Evolutionary conservation across 2,797 vertebrate genomes (phyloP), one percentile per base, ranked within the genome.

Genomic region (Pipistrellus pipistrellus): DNA sequence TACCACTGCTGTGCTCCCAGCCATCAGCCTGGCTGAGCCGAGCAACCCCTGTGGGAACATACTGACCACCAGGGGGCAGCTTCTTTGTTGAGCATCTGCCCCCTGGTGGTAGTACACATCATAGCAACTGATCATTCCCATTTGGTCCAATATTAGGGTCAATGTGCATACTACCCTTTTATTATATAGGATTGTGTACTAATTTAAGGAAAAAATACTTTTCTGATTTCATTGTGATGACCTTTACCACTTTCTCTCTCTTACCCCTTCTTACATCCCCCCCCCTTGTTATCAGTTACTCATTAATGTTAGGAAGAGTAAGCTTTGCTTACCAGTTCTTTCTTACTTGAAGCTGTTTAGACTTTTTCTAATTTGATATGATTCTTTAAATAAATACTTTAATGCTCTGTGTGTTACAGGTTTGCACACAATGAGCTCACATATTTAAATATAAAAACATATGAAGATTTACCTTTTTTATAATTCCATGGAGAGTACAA

Each of bases 361-460:
- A 77, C 35, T 95, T 92, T 53, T 64, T 69, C 18, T 44, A 76
- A 77, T 92, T 93, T 90, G 6, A 17, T 91, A 23, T 72, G 8
- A 18, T 77, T 11, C 27, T 77, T 93, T 53, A 66, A 96, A 93
- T 90, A 85, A 90, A 48, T 55, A 71, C 76, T 62, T 14, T 51
- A 14, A 27, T 30, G 25, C 14, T 44, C 30, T 87, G 8, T 73
- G 32, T 90, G 32, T 90, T 80, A 59, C 3, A 85, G 8, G 35
- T 92, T 89, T n/a, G 62, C 11, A 72, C n/a, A 30, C 41, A 76
- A 3, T 75, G 32, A 76, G 35, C 38, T 83, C 53, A 69, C 88
- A 4, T 41, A 78, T 87, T 93, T 90, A 95, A 81, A 82, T 90
- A 25, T 77, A 41, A 87, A 85, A 88, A 23, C 21, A 10, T 51